phyloP scores from a whole-genome alignment of 1,140 invertebrate genomes.

The Apis cerana region DNA sequence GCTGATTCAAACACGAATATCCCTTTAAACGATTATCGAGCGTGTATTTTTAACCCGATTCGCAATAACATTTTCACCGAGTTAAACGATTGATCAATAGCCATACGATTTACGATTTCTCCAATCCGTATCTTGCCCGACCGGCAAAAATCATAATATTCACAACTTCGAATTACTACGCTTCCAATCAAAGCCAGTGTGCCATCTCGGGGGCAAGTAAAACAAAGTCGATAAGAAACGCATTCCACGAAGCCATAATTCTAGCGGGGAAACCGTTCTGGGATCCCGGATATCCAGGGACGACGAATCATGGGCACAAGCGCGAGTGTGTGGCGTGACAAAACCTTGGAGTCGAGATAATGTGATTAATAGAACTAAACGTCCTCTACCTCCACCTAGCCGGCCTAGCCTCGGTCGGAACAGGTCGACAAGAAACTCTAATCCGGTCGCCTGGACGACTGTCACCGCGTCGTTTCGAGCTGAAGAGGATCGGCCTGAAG shows the following conservation, averaged over 20 bases:
- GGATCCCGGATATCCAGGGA: background rate
- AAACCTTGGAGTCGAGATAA: conserved; percentile 65
- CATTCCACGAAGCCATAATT: conserved; percentile 10
- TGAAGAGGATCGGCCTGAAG: conserved; percentile 12
- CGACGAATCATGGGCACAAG: conserved; percentile 16
- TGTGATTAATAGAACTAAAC: conserved; percentile 72
- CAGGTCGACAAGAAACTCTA: conserved; percentile 55
- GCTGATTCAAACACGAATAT: background rate
- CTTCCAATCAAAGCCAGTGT: background rate
- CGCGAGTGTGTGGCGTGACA: conserved; percentile 44
- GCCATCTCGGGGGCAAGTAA: background rate
- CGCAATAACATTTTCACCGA: no score
- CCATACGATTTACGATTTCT: no score
- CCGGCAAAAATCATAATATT: background rate
- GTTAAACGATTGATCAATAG: no score
- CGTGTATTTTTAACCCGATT: no score
- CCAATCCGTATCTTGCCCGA: background rate
- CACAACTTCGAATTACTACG: background rate
- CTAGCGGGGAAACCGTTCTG: conserved; percentile 41
- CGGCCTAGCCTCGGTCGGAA: conserved; percentile 17
- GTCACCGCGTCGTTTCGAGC: conserved; percentile 50
- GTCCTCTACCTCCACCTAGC: conserved; percentile 41
- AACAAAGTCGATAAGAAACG: conserved; percentile 19
- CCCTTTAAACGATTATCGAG: no score
- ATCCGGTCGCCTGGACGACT: conserved; percentile 48